These are phyloP conservation scores for Drosophila kuntzei DNA, from an alignment of 2,888 invertebrate genomes.

Conservation along the genomic window DNA sequence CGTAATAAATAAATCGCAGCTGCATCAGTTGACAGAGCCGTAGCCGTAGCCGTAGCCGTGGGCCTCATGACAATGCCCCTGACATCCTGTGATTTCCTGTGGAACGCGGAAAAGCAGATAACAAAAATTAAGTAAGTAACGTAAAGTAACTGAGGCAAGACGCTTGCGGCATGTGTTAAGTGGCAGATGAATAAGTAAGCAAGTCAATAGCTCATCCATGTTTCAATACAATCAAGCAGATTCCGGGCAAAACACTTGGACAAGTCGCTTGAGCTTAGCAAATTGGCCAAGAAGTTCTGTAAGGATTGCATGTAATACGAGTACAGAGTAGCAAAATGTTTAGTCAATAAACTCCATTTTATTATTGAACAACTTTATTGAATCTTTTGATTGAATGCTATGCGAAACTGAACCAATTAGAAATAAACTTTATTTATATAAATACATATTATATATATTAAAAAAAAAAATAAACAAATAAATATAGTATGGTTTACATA, in stretches of 20 bases:
- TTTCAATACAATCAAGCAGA: constrained; percentile 11
- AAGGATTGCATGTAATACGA: not conserved
- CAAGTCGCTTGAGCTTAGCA: constrained; percentile 29
- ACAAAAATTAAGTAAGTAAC: constrained; percentile 59
- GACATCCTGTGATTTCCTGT: constrained; percentile 68
- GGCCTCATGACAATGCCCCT: constrained; percentile 58
- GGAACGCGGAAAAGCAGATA: constrained; percentile 62
- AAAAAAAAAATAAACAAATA: too few relatives aligned
- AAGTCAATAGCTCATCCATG: constrained; percentile 40
- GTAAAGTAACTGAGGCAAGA: constrained; percentile 23
- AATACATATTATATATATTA: too few relatives aligned
- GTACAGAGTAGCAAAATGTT: not conserved
- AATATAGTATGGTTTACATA: too few relatives aligned
- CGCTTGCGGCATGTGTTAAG: constrained; percentile 42
- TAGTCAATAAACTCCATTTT: not conserved
- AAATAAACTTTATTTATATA: too few relatives aligned
- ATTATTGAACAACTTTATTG: not conserved
- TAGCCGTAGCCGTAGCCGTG: constrained; percentile 33
- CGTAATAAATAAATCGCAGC: constrained; percentile 76
- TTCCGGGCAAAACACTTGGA: constrained; percentile 18
- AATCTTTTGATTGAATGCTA: too few relatives aligned
- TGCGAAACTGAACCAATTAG: too few relatives aligned
- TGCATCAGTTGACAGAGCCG: constrained; percentile 60
- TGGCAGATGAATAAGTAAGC: constrained; percentile 45
- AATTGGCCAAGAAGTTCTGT: constrained; percentile 3